These are phyloP conservation scores for Dipodomys stephensi DNA, from an alignment of 2,113 vertebrate genomes.

Conservation along the genomic window DNA sequence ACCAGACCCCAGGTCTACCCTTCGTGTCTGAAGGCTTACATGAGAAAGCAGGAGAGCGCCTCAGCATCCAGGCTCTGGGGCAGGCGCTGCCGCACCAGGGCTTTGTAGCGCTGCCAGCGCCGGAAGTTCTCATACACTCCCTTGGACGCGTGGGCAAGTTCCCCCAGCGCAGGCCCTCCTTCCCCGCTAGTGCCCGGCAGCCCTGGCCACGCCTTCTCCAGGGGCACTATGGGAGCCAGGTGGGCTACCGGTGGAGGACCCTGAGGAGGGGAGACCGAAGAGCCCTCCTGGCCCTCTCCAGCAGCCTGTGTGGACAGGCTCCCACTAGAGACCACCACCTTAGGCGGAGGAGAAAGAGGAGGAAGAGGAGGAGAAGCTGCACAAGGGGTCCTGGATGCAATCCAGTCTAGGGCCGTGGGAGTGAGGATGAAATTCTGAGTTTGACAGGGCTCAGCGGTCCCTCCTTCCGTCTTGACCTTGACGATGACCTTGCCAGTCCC, in stretches of 20 bases:
- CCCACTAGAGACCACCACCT: constrained; percentile 38
- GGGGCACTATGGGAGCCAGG: constrained; percentile 48
- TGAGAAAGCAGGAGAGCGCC: constrained; percentile 86
- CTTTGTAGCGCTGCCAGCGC: constrained; percentile 84
- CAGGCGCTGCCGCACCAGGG: constrained; percentile 71
- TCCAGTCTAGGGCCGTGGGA: constrained; percentile 68
- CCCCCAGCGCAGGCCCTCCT: constrained; percentile 43
- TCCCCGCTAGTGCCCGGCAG: background rate
- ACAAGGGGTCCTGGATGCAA: background rate
- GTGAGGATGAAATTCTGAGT: constrained; percentile 78
- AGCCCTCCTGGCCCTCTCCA: constrained; percentile 58
- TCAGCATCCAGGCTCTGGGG: constrained; percentile 79
- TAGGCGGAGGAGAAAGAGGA: too few relatives aligned
- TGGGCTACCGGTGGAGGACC: constrained; percentile 51
- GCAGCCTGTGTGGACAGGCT: constrained; percentile 58
- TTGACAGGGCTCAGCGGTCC: constrained; percentile 58
- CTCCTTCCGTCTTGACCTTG: constrained; percentile 73
- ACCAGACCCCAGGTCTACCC: background rate
- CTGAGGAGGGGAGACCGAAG: constrained; percentile 37
- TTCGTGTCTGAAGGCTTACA: constrained; percentile 78
- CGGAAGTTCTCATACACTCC: constrained; percentile 83
- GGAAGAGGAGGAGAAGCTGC: background rate
- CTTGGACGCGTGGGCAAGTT: constrained; percentile 74
- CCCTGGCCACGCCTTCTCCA: constrained; percentile 63
- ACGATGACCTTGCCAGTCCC: constrained; percentile 74